These are phyloP conservation scores for Philypnodon macrostomus DNA, from an alignment of 2,797 vertebrate species.

Conservation along the genomic window DNA sequence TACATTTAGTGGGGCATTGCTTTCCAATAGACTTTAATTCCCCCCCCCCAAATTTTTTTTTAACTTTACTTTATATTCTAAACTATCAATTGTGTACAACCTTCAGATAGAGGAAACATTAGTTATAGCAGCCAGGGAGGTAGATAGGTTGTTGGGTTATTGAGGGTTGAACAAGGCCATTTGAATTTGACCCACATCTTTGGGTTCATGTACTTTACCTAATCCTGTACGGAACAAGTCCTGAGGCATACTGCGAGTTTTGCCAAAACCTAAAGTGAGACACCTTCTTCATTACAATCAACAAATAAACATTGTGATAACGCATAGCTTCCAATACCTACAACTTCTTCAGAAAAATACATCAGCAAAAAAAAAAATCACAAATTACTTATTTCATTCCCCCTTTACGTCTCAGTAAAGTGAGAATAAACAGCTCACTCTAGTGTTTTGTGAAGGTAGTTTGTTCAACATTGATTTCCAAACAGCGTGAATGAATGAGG, in stretches of 20 bases:
- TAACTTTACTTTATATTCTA: too few species aligned
- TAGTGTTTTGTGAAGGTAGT: neutral
- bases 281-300: constrained; percentile 60
- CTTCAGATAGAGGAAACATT: constrained; percentile 39
- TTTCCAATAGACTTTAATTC: too few species aligned
- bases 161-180: constrained; percentile 34
- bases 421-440: constrained; percentile 5
- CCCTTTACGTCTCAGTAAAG: constrained; percentile 12
- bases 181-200: constrained; percentile 22
- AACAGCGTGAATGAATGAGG: constrained; percentile 40
- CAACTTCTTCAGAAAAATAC: too few species aligned
- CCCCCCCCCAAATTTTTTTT: too few species aligned
- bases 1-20: too few species aligned
- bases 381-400: too few species aligned
- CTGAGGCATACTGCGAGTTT: constrained; percentile 74
- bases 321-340: too few species aligned
- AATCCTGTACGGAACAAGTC: constrained; percentile 69
- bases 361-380: too few species aligned
- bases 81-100: too few species aligned
- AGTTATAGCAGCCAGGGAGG: constrained; percentile 58
- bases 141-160: constrained; percentile 41
- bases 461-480: constrained; percentile 16
- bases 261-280: constrained; percentile 72
- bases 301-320: neutral
- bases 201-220: constrained; percentile 70